phyloP scores from a whole-genome alignment of 2,113 vertebrate genomes.

The Nothoprocta perdicaria region DNA sequence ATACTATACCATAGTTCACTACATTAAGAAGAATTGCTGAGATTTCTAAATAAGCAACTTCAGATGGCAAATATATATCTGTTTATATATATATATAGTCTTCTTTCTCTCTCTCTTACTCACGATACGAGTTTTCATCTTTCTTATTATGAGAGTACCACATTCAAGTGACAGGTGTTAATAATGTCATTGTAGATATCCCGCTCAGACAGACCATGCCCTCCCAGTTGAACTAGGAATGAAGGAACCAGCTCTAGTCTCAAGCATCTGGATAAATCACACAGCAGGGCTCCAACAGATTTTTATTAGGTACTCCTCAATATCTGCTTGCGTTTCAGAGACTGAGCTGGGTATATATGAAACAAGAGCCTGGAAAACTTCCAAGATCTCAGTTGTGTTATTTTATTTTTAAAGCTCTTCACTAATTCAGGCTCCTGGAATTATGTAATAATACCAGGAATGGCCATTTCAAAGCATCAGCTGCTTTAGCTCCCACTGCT shows the following conservation, averaged over 20 bases:
- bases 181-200: background rate
- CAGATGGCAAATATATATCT: background rate
- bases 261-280: background rate
- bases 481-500: background rate
- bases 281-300: background rate
- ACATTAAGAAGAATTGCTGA: background rate
- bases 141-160: background rate
- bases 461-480: background rate
- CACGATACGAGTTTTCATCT: background rate
- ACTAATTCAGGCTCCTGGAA: background rate
- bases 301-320: background rate
- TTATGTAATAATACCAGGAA: constrained; percentile 3
- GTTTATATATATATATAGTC: background rate
- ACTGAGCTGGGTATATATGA: background rate
- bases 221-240: background rate
- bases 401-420: constrained; percentile 35
- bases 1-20: background rate
- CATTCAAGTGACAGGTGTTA: background rate
- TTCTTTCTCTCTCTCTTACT: background rate
- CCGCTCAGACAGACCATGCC: background rate
- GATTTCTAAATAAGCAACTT: background rate
- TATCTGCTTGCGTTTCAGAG: background rate
- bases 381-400: background rate
- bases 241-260: background rate
- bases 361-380: background rate